Percentiles rank a stretch among this genome's conserved stretches.
phyloP scores from a whole-genome alignment of 92 coral and sea anemone species.

The Parazoanthus atlanticus region DNA sequence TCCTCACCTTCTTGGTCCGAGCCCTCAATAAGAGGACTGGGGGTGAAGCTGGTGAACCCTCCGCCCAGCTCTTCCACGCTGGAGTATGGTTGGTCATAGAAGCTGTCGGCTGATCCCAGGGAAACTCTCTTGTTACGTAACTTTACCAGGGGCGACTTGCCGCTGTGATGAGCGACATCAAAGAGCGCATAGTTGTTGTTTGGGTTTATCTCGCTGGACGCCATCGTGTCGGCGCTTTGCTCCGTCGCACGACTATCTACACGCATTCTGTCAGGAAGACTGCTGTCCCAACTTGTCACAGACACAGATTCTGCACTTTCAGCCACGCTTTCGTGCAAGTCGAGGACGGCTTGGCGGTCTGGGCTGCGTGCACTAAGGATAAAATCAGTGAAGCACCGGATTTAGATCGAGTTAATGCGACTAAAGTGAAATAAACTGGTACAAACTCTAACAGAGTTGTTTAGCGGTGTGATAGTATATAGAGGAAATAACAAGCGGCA shows the following conservation, averaged over 20 bases:
- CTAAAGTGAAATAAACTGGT: too few species aligned
- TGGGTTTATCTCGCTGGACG: constrained; percentile 24
- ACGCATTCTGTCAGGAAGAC: constrained; percentile 32
- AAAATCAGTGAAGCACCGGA: not conserved
- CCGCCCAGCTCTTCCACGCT: constrained; percentile 91
- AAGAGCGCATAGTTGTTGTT: constrained; percentile 21
- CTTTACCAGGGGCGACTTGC: constrained; percentile 56
- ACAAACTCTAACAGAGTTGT: too few species aligned
- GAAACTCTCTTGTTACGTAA: constrained; percentile 68
- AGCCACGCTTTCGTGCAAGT: constrained; percentile 31
- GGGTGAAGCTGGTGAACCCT: constrained; percentile 83
- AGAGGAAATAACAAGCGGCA: too few species aligned
- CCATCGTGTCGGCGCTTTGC: constrained; percentile 16
- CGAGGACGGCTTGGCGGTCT: constrained; percentile 39
- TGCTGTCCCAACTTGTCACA: constrained; percentile 50
- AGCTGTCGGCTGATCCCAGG: constrained; percentile 77
- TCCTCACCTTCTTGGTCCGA: constrained; percentile 37
- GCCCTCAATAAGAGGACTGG: constrained; percentile 55
- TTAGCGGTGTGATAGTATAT: too few species aligned
- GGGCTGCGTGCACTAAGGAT: constrained; percentile 12
- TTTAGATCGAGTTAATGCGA: not conserved
- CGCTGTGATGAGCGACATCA: not conserved
- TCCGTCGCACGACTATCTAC: constrained; percentile 28
- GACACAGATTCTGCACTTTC: constrained; percentile 34
- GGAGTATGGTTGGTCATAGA: constrained; percentile 84